phyloP scores from a whole-genome alignment of 1,140 invertebrate genomes.

The Probaryconus sp. region DNA sequence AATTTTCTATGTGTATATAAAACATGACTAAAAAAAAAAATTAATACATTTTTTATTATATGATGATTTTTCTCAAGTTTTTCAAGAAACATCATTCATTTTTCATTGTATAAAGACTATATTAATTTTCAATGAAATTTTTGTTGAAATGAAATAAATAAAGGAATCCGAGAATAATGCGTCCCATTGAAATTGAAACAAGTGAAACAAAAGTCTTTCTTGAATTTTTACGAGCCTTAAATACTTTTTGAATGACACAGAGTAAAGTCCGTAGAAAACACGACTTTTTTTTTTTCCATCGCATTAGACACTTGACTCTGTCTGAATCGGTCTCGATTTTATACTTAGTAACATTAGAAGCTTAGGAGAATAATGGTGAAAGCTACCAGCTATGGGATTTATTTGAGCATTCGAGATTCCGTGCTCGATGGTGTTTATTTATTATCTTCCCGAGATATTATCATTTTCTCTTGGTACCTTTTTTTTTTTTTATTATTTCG shows the following conservation, averaged over 20 bases:
- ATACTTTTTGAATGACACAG: slow-evolving; percentile 42
- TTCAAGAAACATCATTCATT: too few species aligned
- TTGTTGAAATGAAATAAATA: too few species aligned
- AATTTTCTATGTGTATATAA: too few species aligned
- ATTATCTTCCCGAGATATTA: neutral
- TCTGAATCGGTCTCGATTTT: slow-evolving; percentile 46
- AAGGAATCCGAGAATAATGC: too few species aligned
- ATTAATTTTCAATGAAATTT: too few species aligned
- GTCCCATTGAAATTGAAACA: too few species aligned
- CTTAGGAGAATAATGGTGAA: slow-evolving; percentile 42
- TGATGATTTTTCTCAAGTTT: too few species aligned
- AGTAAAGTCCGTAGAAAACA: slow-evolving; percentile 14
- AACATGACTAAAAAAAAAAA: too few species aligned
- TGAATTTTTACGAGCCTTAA: slow-evolving; percentile 41
- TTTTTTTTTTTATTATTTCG: slow-evolving; percentile 4
- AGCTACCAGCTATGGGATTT: slow-evolving; percentile 25
- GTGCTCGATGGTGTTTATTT: neutral
- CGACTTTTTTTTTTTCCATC: slow-evolving; percentile 3
- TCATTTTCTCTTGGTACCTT: neutral
- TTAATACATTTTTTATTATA: too few species aligned
- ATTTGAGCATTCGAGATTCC: neutral
- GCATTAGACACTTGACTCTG: slow-evolving; percentile 34
- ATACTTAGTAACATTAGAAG: slow-evolving; percentile 48
- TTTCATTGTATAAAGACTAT: too few species aligned
- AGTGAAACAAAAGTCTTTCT: too few species aligned